A percentile compares a stretch with the other conserved stretches of the same genome.
These are phyloP conservation scores for Helicoverpa zea DNA, from an alignment of 1,140 invertebrate genomes.

Conservation along the genomic window DNA sequence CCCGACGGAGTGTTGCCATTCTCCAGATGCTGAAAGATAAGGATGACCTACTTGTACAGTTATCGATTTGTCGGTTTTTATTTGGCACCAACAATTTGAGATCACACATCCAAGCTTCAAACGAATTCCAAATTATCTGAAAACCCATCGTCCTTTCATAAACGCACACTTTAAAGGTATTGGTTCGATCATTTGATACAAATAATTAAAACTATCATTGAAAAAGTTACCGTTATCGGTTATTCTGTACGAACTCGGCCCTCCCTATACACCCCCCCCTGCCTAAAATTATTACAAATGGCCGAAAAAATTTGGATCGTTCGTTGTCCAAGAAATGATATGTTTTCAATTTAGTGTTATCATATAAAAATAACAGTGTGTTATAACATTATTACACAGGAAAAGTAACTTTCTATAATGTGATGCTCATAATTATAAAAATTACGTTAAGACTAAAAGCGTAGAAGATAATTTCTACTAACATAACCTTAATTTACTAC, in stretches of 20 bases:
- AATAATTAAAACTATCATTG: too few species aligned
- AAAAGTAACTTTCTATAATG: slow-evolving; percentile 17
- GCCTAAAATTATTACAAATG: slow-evolving; percentile 54
- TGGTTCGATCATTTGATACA: too few species aligned
- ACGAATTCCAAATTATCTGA: too few species aligned
- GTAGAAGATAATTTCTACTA: slow-evolving; percentile 43
- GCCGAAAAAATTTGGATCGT: slow-evolving; percentile 55
- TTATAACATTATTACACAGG: background rate
- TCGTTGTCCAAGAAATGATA: slow-evolving; percentile 46
- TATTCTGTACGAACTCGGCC: too few species aligned
- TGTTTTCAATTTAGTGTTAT: slow-evolving; percentile 39
- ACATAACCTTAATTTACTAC: slow-evolving; percentile 65
- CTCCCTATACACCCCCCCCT: background rate
- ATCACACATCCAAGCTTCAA: too few species aligned
- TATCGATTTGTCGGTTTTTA: background rate
- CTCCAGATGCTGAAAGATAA: background rate
- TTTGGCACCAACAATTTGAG: background rate
- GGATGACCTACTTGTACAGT: background rate
- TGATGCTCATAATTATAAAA: slow-evolving; percentile 42
- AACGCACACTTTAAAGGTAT: too few species aligned
- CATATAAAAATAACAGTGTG: background rate
- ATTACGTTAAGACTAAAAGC: slow-evolving; percentile 27
- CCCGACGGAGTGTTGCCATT: slow-evolving; percentile 29
- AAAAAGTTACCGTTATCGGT: too few species aligned
- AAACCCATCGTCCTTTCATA: too few species aligned